Base-by-base conservation (phyloP, 2,888 invertebrate genomes). In the Myopa tessellatipennis region DNA sequence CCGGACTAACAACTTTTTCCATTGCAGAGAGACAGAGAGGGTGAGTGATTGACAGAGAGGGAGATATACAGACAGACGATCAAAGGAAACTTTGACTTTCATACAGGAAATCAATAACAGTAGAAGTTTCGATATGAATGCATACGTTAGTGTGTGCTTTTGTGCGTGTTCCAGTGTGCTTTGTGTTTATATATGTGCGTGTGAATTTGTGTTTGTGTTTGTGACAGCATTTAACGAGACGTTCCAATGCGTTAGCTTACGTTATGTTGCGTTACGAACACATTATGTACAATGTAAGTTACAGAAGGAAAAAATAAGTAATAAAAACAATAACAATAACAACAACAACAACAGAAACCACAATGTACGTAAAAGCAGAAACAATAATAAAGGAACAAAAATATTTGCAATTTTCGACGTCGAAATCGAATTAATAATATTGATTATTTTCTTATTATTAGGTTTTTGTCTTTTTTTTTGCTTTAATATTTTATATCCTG, bases 41-140 rank as follows among this genome's bases (percentile, higher is more conserved):
- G 10, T n/a, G n/a, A n/a, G n/a, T n/a, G n/a, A n/a, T n/a, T n/a
- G n/a, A n/a, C n/a, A 18, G 16, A 55, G 55, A 70, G 34, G 34
- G 70, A 52, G 10, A 52, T 0, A 69, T 36, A 63, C 65, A 36
- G 38, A 65, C 65, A 36, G 45, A 45, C 45, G 10, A 45, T 45
- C 45, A 1, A 45, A 45, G 10, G 6, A 45, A 45, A 45, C 45
- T 45, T 55, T 52, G 70, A 55, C 52, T 36, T 34, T 65, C 63
- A 34, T 45, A 63, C 50, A 26, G 6, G 67, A 55, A 74, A 74
- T 55, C 67, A 74, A 74, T 74, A 65, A 65, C 58, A 40, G 34
- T 55, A 63, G 60, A 73, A 55, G 72, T 58, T 55, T 38, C 18
- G 26, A 60, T 58, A 58, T 58, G 72, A 50, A 58, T 73, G 72